phyloP scores from a whole-genome alignment of 1,140 invertebrate species.

The Leucophenga varia region DNA sequence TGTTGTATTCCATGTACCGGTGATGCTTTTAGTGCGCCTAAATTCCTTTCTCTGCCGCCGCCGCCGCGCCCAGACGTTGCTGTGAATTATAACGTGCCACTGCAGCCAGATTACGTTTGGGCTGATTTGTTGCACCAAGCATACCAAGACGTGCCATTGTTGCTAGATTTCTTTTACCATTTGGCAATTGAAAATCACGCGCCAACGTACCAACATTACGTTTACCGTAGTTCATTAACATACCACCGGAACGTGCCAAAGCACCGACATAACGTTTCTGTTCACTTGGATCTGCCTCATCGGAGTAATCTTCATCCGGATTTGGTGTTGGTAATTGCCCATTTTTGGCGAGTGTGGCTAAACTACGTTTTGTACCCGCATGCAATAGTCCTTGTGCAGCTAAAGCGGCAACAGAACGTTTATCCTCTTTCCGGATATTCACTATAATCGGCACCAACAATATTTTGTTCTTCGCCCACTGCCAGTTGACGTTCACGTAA shows the following conservation, averaged over 20 bases:
- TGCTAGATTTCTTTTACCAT: conserved; percentile 69
- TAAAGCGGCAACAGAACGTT: conserved; percentile 46
- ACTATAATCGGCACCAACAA: conserved; percentile 31
- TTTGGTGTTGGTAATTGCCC: conserved; percentile 66
- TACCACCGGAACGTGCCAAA: conserved; percentile 58
- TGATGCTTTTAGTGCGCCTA: conserved; percentile 59
- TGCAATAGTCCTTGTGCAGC: conserved; percentile 51
- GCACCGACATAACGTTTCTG: conserved; percentile 66
- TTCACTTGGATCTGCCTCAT: conserved; percentile 57
- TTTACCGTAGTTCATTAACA: conserved; percentile 61
- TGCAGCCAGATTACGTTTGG: conserved; percentile 63
- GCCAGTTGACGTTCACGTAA: conserved; percentile 37
- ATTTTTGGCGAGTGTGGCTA: conserved; percentile 70
- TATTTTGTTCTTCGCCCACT: conserved; percentile 36
- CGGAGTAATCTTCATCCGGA: conserved; percentile 57
- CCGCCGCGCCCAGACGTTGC: conserved; percentile 27
- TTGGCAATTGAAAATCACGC: conserved; percentile 54
- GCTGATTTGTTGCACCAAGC: conserved; percentile 61
- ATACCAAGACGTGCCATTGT: conserved; percentile 72
- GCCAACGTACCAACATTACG: conserved; percentile 60
- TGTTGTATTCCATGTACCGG: conserved; percentile 45
- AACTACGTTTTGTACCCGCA: conserved; percentile 65
- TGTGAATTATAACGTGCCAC: conserved; percentile 58
- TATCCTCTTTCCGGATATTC: conserved; percentile 55
- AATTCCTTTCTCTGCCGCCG: conserved; percentile 58